phyloP scores from a whole-genome alignment of 1,140 invertebrate genomes.

The Scylla paramamosain region DNA sequence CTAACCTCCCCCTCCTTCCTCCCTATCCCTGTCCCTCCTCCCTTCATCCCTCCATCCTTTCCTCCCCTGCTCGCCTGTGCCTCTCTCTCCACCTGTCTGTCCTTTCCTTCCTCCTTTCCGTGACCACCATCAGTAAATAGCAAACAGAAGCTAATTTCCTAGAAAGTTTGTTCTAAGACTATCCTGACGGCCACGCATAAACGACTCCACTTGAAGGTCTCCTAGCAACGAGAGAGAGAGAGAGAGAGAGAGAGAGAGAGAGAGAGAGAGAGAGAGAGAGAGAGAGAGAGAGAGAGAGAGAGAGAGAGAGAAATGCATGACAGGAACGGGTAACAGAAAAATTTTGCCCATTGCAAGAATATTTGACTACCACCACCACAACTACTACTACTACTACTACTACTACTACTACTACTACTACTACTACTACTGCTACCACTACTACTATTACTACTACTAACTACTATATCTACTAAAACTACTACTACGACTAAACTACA shows the following conservation, averaged over 20 bases:
- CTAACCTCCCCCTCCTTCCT: neutral
- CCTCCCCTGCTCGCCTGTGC: neutral
- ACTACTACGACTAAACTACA: too few relatives aligned
- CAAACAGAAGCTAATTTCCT: conserved; percentile 49
- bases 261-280: neutral
- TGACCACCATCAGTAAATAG: conserved; percentile 57
- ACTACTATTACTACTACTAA: neutral
- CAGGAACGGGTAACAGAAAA: too few relatives aligned
- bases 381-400: neutral
- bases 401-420: conserved; percentile 22
- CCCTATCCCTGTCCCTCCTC: neutral
- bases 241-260: neutral
- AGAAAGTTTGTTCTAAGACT: conserved; percentile 62
- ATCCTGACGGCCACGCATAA: conserved; percentile 53
- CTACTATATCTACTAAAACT: too few relatives aligned
- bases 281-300: neutral
- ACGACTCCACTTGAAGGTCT: conserved; percentile 1
- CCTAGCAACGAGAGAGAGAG: neutral
- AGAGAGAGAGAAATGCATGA: neutral
- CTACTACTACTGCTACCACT: neutral
- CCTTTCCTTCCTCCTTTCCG: neutral
- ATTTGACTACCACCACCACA: neutral
- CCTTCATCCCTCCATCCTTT: neutral
- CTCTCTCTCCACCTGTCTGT: neutral
- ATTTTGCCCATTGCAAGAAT: too few relatives aligned